These are phyloP conservation scores for Drosophila melanogaster DNA, from an alignment of 1,140 invertebrate genomes.

Conservation along the genomic window Release_6_plus_ISO1_MT NT_037436.4:2819501-2820000, in stretches of 20 bases:
- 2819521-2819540: constrained; percentile 32
- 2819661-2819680: constrained; percentile 1
- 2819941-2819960: constrained; percentile 18
- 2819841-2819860: constrained; percentile 5
- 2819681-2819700: no score
- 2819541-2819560: constrained; percentile 35
- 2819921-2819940: constrained; percentile 38
- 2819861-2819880: constrained; percentile 7
- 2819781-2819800: constrained; percentile 5
- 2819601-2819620: constrained; percentile 31
- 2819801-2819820: constrained; percentile 36
- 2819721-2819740: neutral
- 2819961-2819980: constrained; percentile 60
- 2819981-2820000: constrained; percentile 11
- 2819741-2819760: neutral
- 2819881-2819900: constrained; percentile 71
- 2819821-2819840: constrained; percentile 36
- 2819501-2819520: constrained; percentile 21
- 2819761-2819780: constrained; percentile 15
- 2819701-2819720: neutral
- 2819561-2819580: constrained; percentile 74
- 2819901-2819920: constrained; percentile 69
- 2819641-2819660: constrained; percentile 17
- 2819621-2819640: constrained; percentile 20
- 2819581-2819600: constrained; percentile 41